Conservation (phyloP, 1,140 invertebrate genomes). For the Brachionus plicatilis region DNA sequence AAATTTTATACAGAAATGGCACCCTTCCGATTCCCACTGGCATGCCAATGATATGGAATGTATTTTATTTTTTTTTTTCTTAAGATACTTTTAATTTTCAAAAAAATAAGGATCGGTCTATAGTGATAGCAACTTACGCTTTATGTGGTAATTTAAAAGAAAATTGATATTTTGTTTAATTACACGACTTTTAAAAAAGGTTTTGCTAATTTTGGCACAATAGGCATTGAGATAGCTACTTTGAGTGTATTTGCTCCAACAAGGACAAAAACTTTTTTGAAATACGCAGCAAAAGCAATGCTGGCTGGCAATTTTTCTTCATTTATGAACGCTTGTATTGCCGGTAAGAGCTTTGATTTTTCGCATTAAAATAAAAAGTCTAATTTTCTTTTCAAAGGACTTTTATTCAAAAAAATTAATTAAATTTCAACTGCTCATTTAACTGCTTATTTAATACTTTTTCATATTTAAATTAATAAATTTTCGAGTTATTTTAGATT, state of each 20-base stretch:
- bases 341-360: conserved; percentile 60
- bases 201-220: conserved; percentile 83
- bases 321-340: conserved; percentile 84
- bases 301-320: conserved; percentile 74
- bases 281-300: conserved; percentile 69
- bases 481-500: not conserved
- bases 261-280: conserved; percentile 65
- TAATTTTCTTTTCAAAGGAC: not conserved
- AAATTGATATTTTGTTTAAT: no score
- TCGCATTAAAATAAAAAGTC: not conserved
- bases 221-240: conserved; percentile 79
- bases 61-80: not conserved
- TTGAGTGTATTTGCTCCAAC: conserved; percentile 72
- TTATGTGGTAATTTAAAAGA: conserved; percentile 64
- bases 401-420: conserved; percentile 25
- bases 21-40: not conserved
- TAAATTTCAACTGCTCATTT: not conserved
- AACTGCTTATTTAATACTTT: not conserved
- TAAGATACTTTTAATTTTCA: not conserved
- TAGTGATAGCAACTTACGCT: conserved; percentile 82
- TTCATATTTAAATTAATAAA: not conserved
- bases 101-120: conserved; percentile 57
- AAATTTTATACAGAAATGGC: not conserved
- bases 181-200: conserved; percentile 55
- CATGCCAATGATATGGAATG: conserved; percentile 39